phyloP scores from a whole-genome alignment of 1,140 invertebrate species.

The Phenacoccus solenopsis region DNA sequence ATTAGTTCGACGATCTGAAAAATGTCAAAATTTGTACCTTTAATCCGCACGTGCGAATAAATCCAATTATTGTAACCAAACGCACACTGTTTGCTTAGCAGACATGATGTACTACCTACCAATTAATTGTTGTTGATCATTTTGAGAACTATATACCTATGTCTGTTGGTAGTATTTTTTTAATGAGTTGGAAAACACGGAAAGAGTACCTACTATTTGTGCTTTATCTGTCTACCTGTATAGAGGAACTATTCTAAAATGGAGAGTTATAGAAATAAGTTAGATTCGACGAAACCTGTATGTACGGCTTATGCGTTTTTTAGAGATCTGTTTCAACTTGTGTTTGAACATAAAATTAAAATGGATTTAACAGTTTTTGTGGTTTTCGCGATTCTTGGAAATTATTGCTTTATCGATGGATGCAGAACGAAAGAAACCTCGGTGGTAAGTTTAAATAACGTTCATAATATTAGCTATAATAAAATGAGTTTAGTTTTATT shows the following conservation, averaged over 20 bases:
- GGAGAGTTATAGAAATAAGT: not conserved
- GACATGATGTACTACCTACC: too few relatives aligned
- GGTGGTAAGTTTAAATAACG: not conserved
- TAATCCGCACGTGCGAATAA: too few relatives aligned
- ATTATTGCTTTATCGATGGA: conserved; percentile 3
- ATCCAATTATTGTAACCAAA: too few relatives aligned
- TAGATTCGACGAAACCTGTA: too few relatives aligned
- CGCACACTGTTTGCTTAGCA: too few relatives aligned
- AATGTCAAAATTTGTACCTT: too few relatives aligned
- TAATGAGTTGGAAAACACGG: not conserved
- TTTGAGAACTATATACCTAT: not conserved
- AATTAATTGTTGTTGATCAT: not conserved
- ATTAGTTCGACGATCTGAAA: too few relatives aligned
- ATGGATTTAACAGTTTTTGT: not conserved
- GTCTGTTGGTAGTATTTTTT: not conserved
- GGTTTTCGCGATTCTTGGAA: not conserved
- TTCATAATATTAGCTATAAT: too few relatives aligned
- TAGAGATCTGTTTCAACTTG: too few relatives aligned
- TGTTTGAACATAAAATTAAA: not conserved
- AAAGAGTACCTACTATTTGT: not conserved
- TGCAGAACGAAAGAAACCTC: conserved; percentile 5
- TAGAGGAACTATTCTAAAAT: not conserved
- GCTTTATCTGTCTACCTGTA: not conserved
- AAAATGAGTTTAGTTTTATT: too few relatives aligned
- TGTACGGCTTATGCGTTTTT: too few relatives aligned